Evolutionary conservation across 37 sponge, comb jelly and placozoan species (phyloP).

Genomic region (Eunapius fragilis): DNA sequence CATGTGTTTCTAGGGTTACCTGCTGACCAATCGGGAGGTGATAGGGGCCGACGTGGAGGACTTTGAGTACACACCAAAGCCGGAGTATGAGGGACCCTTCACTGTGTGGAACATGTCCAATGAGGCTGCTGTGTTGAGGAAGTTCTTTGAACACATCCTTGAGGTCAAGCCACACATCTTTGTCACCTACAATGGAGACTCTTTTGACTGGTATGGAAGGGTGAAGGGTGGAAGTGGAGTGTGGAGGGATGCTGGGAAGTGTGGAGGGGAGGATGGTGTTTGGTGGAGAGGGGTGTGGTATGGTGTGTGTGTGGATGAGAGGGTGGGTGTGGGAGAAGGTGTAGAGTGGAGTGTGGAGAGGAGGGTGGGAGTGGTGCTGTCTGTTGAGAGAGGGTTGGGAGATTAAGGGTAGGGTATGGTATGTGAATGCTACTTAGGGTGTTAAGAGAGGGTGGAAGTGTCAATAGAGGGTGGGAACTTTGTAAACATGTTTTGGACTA

Average conservation of each 20-base stretch:
- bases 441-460: no score
- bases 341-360: no score
- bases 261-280: neutral
- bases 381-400: no score
- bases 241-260: neutral
- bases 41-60: slow-evolving; percentile 93
- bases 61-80: slow-evolving; percentile 99
- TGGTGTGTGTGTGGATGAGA: no score
- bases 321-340: neutral
- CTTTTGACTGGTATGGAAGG: slow-evolving; percentile 87
- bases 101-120: no score
- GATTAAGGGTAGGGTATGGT: no score
- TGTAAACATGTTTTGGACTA: no score
- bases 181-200: slow-evolving; percentile 98
- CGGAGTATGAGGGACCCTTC: slow-evolving; percentile 98
- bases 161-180: slow-evolving; percentile 93
- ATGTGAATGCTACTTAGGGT: no score
- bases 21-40: slow-evolving; percentile 96
- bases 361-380: neutral
- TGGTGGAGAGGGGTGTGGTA: no score
- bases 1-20: slow-evolving; percentile 91
- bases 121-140: slow-evolving; percentile 67
- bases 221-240: neutral
- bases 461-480: no score
- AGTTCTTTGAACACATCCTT: slow-evolving; percentile 92